A percentile compares a stretch with the other conserved stretches of the same genome.
Evolutionary conservation across 1,140 invertebrate species (phyloP).

Genomic region (Ephestia elutella): DNA sequence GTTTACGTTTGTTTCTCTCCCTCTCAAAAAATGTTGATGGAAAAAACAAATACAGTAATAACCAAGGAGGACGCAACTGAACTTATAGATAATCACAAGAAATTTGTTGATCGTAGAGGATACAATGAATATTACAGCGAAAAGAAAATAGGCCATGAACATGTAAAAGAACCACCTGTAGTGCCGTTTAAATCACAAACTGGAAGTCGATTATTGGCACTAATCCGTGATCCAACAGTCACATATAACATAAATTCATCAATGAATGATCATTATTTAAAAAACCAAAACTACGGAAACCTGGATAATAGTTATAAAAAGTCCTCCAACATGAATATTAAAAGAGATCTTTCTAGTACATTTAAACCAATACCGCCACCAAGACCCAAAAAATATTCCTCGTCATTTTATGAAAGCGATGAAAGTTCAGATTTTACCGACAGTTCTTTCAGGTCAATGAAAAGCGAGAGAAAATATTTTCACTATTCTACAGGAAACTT

Average conservation of each 20-base stretch:
- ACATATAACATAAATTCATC: constrained; percentile 41
- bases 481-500: constrained; percentile 68
- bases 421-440: constrained; percentile 57
- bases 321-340: constrained; percentile 5
- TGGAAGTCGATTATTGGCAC: constrained; percentile 58
- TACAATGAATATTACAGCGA: constrained; percentile 69
- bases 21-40: constrained; percentile 77
- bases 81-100: constrained; percentile 80
- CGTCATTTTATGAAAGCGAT: constrained; percentile 61
- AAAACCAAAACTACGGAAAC: constrained; percentile 13
- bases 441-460: constrained; percentile 51
- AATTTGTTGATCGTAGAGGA: constrained; percentile 78
- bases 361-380: constrained; percentile 50
- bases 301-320: neutral
- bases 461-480: constrained; percentile 65
- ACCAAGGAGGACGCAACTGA: constrained; percentile 74
- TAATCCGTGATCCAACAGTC: constrained; percentile 50
- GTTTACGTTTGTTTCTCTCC: constrained; percentile 82
- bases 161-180: constrained; percentile 26
- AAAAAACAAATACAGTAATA: constrained; percentile 60
- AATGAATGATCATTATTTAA: constrained; percentile 20
- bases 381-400: constrained; percentile 47
- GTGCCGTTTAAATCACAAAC: constrained; percentile 63
- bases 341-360: constrained; percentile 19
- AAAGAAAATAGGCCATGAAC: constrained; percentile 19